Percentiles rank a stretch among this genome's conserved stretches.
Evolutionary conservation across 1,140 invertebrate species (phyloP).

Genomic region (Drosophila ambigua): DNA sequence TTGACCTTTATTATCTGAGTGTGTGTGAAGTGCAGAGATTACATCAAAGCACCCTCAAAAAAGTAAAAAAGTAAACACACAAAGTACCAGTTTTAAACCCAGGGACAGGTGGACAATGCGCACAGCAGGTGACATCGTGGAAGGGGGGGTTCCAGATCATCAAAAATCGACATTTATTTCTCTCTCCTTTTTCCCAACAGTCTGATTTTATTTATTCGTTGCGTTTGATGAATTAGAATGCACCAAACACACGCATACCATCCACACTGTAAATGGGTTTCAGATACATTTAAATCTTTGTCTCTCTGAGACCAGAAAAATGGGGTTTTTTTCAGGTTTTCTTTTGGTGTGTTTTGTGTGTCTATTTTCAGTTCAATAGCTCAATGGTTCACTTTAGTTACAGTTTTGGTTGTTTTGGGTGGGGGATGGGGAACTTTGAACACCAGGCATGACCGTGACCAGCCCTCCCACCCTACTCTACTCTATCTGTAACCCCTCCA

Average conservation of each 20-base stretch:
- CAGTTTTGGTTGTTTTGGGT: slow-evolving; percentile 20
- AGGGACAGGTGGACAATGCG: slow-evolving; percentile 49
- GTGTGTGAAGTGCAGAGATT: slow-evolving; percentile 28
- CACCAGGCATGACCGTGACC: slow-evolving; percentile 39
- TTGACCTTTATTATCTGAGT: slow-evolving; percentile 53
- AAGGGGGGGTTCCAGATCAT: slow-evolving; percentile 26
- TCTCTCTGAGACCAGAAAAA: neutral
- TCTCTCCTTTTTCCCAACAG: neutral
- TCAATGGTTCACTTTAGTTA: slow-evolving; percentile 52
- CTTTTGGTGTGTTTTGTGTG: slow-evolving; percentile 10
- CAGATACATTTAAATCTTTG: slow-evolving; percentile 17
- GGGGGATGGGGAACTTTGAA: slow-evolving; percentile 2
- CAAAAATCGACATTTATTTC: slow-evolving; percentile 34
- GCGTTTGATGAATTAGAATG: slow-evolving; percentile 55
- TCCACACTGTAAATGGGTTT: slow-evolving; percentile 18
- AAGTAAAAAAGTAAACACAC: too few relatives aligned
- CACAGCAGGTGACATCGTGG: slow-evolving; percentile 34
- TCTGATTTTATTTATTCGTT: slow-evolving; percentile 58
- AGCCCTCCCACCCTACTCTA: neutral
- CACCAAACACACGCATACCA: slow-evolving; percentile 13
- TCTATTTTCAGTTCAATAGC: slow-evolving; percentile 54
- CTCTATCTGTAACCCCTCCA: slow-evolving; percentile 14
- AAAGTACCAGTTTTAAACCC: neutral
- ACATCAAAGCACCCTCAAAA: slow-evolving; percentile 18
- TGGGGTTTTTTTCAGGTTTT: slow-evolving; percentile 5